Percentiles rank a stretch among this genome's conserved stretches.
Conservation (phyloP, 2,113 vertebrate species). For the Cinclus cinclus region DNA sequence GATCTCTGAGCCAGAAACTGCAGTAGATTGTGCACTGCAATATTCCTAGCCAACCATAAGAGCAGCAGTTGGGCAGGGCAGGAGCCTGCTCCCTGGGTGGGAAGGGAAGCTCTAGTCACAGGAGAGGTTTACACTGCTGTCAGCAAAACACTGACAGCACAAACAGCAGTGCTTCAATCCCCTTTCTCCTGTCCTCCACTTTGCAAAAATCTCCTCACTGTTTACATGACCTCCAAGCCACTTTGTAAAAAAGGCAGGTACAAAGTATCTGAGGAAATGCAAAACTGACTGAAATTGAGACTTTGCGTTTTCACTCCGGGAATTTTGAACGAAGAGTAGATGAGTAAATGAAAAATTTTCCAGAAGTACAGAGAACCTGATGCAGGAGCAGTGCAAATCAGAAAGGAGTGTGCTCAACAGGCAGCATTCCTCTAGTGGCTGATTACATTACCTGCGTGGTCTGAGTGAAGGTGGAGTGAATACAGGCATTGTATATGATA, state of each 20-base stretch:
- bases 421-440: not conserved
- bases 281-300: not conserved
- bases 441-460: constrained; percentile 47
- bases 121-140: not conserved
- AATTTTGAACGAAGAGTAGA: not conserved
- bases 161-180: not conserved
- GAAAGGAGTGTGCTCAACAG: not conserved
- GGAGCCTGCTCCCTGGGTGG: not conserved
- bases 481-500: not conserved
- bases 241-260: not conserved
- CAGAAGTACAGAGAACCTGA: not conserved
- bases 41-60: not conserved
- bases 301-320: not conserved
- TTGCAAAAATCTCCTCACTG: not conserved
- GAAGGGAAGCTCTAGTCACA: not conserved
- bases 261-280: not conserved
- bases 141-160: not conserved
- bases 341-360: not conserved
- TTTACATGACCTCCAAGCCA: not conserved
- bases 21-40: not conserved
- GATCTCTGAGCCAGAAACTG: not conserved
- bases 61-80: not conserved
- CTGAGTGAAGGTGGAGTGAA: constrained; percentile 31
- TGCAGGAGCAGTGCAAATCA: not conserved
- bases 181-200: not conserved